Conservation (phyloP, 2,888 invertebrate species). For the Cheilosia impressa region DNA sequence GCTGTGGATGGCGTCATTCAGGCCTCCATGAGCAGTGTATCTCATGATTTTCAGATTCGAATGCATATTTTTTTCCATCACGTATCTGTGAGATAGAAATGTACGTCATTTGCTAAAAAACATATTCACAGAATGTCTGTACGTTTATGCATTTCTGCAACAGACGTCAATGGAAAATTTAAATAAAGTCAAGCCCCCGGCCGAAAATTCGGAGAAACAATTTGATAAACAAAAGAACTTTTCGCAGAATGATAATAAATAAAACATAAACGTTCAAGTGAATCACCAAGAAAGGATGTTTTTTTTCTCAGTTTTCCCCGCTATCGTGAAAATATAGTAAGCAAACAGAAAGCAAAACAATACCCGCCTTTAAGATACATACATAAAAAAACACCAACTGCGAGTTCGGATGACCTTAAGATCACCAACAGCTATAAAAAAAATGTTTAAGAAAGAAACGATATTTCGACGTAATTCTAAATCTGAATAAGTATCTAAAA, state of each 20-base stretch:
- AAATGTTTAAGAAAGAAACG: neutral
- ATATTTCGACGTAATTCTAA: slow-evolving; percentile 29
- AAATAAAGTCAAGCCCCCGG: slow-evolving; percentile 9
- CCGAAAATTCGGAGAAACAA: neutral
- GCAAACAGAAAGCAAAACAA: slow-evolving; percentile 2
- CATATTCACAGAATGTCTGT: neutral
- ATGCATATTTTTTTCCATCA: neutral
- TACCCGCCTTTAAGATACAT: neutral
- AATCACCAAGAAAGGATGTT: neutral
- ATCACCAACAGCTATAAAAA: neutral
- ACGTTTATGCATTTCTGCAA: neutral
- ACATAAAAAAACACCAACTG: neutral
- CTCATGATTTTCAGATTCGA: neutral
- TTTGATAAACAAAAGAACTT: slow-evolving; percentile 1
- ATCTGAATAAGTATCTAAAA: slow-evolving; percentile 68
- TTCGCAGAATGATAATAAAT: neutral
- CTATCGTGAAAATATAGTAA: neutral
- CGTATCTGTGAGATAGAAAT: neutral
- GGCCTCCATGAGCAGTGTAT: neutral
- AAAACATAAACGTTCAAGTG: neutral
- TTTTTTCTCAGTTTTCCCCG: neutral
- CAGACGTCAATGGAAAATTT: neutral
- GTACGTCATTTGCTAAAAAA: neutral
- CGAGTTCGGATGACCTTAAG: slow-evolving; percentile 10
- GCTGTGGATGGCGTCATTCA: neutral